Evolutionary conservation across 2,797 vertebrate species (phyloP).

Genomic region (Stomatorhinus walkeri): DNA sequence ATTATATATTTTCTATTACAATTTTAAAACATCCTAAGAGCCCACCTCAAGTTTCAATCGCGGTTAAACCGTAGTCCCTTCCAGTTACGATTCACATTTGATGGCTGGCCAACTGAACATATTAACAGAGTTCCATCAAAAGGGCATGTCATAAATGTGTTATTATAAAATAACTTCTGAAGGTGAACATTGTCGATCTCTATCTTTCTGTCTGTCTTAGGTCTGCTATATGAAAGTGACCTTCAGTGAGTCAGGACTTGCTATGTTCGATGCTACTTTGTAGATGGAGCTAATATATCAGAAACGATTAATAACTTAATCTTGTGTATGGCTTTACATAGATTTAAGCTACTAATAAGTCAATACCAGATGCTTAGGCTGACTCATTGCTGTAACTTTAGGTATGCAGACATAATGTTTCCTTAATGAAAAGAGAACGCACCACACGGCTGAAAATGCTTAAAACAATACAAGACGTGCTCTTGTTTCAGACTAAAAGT

Average conservation of each 20-base stretch:
- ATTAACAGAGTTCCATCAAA: not conserved
- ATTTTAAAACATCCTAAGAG: not conserved
- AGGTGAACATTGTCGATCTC: not conserved
- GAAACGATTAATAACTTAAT: not conserved
- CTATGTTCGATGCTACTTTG: not conserved
- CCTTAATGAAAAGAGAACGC: not conserved
- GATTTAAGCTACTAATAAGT: not conserved
- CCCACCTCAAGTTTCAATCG: not conserved
- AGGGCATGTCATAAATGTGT: not conserved
- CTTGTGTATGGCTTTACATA: not conserved
- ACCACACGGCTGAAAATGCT: not conserved
- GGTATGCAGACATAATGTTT: not conserved
- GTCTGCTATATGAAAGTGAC: not conserved
- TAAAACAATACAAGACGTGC: not conserved
- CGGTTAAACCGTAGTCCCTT: not conserved
- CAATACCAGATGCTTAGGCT: not conserved
- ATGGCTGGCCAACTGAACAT: not conserved
- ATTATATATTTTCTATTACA: not conserved
- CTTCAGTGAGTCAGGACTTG: not conserved
- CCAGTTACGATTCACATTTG: not conserved
- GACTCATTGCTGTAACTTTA: not conserved
- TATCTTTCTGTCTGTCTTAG: not conserved
- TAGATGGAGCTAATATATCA: not conserved
- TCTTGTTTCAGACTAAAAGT: not conserved
- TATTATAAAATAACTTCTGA: not conserved